phyloP scores from a whole-genome alignment of 2,888 invertebrate genomes.

The Drosophila parthenogenetica region DNA sequence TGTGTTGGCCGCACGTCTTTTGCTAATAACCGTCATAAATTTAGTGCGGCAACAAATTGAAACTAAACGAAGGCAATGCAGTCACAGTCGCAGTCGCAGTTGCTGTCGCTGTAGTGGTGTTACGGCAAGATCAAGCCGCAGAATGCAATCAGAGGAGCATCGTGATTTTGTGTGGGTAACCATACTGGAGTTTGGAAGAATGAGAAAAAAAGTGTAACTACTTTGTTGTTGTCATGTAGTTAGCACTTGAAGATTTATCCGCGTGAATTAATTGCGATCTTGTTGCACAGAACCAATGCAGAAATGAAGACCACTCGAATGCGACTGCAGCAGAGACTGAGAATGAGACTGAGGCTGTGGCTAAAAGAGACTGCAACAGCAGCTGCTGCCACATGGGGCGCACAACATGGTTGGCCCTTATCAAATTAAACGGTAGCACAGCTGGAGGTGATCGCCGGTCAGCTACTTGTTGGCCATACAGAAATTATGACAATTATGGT shows the following conservation, averaged over 20 bases:
- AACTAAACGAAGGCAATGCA: slow-evolving; percentile 78
- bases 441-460: slow-evolving; percentile 66
- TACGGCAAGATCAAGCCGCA: slow-evolving; percentile 57
- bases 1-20: slow-evolving; percentile 78
- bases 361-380: slow-evolving; percentile 11
- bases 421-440: slow-evolving; percentile 81
- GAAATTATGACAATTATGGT: slow-evolving; percentile 84
- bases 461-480: slow-evolving; percentile 74
- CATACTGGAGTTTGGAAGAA: slow-evolving; percentile 3
- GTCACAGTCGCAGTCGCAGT: slow-evolving; percentile 3
- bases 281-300: slow-evolving; percentile 66
- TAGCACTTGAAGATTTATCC: slow-evolving; percentile 85
- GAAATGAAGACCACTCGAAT: slow-evolving; percentile 49
- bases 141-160: slow-evolving; percentile 70
- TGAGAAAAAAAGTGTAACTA: slow-evolving; percentile 68
- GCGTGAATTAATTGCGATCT: slow-evolving; percentile 85
- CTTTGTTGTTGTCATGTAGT: slow-evolving; percentile 86
- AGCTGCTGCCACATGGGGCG: slow-evolving; percentile 70
- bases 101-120: slow-evolving; percentile 1
- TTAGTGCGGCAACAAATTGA: slow-evolving; percentile 83
- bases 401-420: slow-evolving; percentile 59
- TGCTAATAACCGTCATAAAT: slow-evolving; percentile 84
- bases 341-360: too few species aligned
- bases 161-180: slow-evolving; percentile 74
- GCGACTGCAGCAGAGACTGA: too few species aligned